phyloP scores from a whole-genome alignment of 2,113 vertebrate genomes.

The Dipodomys stephensi region DNA sequence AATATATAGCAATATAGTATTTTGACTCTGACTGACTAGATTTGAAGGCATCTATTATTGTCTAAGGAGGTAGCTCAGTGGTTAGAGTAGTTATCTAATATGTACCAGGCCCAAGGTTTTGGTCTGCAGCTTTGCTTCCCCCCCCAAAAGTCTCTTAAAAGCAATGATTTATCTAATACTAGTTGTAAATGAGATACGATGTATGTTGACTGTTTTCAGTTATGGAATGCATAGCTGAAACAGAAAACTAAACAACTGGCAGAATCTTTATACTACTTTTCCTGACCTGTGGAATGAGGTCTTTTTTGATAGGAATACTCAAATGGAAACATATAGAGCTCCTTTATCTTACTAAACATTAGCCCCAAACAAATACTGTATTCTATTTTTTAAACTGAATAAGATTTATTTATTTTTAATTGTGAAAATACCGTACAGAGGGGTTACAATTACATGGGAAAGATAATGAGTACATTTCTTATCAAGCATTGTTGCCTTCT shows the following conservation, averaged over 20 bases:
- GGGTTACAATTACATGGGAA: no score
- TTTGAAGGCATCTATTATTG: neutral
- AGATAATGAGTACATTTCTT: no score
- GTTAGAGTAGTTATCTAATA: no score
- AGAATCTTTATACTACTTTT: neutral
- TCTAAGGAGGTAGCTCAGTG: no score
- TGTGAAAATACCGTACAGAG: no score
- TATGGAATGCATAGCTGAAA: neutral
- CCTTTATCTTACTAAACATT: neutral
- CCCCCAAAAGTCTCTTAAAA: neutral
- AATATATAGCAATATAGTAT: neutral
- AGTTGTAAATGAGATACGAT: neutral
- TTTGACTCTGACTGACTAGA: neutral
- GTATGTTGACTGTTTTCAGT: neutral
- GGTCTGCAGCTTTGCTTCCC: no score
- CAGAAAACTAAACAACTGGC: neutral
- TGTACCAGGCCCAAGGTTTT: no score
- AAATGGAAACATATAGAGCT: slow-evolving; percentile 1
- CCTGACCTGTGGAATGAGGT: neutral
- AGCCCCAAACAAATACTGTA: neutral
- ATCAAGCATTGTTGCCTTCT: no score
- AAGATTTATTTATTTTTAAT: no score
- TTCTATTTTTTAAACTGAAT: no score
- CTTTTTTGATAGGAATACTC: slow-evolving; percentile 10
- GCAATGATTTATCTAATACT: neutral